Evolutionary conservation across 2,113 vertebrate genomes (phyloP).

Genomic region (Nerophis lumbriciformis): DNA sequence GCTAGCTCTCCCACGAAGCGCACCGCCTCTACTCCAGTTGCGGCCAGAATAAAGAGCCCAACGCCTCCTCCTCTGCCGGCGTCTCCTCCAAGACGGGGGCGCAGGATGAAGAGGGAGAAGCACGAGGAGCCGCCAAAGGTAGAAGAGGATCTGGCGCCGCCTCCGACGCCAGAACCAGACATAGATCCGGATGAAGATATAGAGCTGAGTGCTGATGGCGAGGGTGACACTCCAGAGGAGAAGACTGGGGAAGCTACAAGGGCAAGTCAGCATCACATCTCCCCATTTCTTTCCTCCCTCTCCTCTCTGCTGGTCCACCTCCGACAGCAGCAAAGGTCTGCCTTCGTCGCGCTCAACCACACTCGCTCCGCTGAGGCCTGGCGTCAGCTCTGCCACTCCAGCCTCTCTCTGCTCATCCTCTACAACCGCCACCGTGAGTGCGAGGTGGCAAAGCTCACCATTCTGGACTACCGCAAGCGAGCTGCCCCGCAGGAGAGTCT

Average conservation of each 20-base stretch:
- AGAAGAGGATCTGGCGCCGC: constrained; percentile 64
- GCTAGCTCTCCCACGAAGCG: constrained; percentile 30
- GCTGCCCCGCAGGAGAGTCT: constrained; percentile 12
- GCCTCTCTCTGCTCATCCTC: constrained; percentile 74
- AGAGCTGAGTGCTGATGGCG: constrained; percentile 56
- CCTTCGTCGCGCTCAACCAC: constrained; percentile 68
- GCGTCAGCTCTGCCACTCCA: constrained; percentile 76
- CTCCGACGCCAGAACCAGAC: constrained; percentile 63
- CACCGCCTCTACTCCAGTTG: background rate
- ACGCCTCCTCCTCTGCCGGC: constrained; percentile 49
- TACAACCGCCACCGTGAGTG: constrained; percentile 77
- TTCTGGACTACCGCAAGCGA: constrained; percentile 70
- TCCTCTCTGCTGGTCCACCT: constrained; percentile 71
- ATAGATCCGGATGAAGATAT: constrained; percentile 64
- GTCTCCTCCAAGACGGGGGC: constrained; percentile 54
- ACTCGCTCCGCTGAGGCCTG: constrained; percentile 70
- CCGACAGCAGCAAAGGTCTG: constrained; percentile 69
- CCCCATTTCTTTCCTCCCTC: constrained; percentile 72
- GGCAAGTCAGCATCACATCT: constrained; percentile 63
- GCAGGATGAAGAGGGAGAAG: constrained; percentile 67
- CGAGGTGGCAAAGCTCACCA: constrained; percentile 73
- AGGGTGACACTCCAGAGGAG: constrained; percentile 53
- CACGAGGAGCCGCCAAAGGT: constrained; percentile 48
- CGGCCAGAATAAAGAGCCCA: constrained; percentile 50
- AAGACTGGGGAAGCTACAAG: constrained; percentile 63